A percentile compares a stretch with the other conserved stretches of the same genome.
These are phyloP conservation scores for Ochropacha duplaris DNA, from an alignment of 2,888 invertebrate genomes.

Conservation along the genomic window DNA sequence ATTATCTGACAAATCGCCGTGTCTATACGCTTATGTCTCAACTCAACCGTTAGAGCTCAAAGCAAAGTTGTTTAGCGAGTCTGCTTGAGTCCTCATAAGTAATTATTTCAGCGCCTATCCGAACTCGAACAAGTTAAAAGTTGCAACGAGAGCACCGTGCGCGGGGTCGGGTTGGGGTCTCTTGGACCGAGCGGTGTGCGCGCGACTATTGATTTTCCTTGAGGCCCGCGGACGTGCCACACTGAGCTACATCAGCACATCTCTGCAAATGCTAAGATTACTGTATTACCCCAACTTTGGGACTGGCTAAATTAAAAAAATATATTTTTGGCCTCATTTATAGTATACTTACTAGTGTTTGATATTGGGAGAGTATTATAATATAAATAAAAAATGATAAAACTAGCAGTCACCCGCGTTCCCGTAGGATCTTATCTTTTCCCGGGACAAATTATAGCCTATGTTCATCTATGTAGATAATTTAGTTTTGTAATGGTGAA, in stretches of 20 bases:
- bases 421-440: too few relatives aligned
- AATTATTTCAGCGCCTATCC: constrained; percentile 16
- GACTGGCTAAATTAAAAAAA: not conserved
- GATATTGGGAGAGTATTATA: too few relatives aligned
- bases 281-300: constrained; percentile 14
- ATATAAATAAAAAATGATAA: too few relatives aligned
- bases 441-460: too few relatives aligned
- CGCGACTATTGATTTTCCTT: constrained; percentile 77
- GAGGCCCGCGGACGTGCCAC: constrained; percentile 38
- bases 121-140: constrained; percentile 53
- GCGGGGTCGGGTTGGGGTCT: constrained; percentile 19
- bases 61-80: not conserved
- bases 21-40: too few relatives aligned
- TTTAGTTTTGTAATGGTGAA: too few relatives aligned
- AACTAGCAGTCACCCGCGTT: too few relatives aligned
- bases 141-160: constrained; percentile 41
- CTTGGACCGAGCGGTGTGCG: constrained; percentile 48
- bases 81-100: constrained; percentile 5
- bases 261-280: constrained; percentile 53
- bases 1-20: not conserved
- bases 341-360: too few relatives aligned
- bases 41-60: not conserved
- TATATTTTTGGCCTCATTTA: too few relatives aligned
- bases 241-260: constrained; percentile 28
- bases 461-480: too few relatives aligned